A percentile compares a stretch with the other conserved stretches of the same genome.
These are phyloP conservation scores for Galemys pyrenaicus DNA, from an alignment of 2,113 vertebrate genomes.

Conservation along the genomic window DNA sequence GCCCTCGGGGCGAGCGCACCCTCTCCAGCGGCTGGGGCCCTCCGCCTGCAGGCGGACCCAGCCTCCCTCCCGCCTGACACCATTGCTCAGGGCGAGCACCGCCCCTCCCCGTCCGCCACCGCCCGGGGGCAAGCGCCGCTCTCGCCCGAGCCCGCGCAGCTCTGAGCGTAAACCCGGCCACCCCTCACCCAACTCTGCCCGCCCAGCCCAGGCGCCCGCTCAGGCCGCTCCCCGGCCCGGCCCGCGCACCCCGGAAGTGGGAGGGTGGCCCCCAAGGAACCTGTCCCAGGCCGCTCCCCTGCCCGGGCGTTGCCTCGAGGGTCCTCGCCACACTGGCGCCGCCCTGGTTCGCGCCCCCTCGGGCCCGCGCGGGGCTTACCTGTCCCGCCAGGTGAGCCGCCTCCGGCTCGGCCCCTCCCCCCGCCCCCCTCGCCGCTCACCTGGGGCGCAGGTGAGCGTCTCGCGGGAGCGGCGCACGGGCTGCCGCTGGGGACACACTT, in stretches of 20 bases:
- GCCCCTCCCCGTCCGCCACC: not conserved
- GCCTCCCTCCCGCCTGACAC: not conserved
- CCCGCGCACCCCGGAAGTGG: conserved; percentile 77
- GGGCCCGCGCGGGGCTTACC: conserved; percentile 80
- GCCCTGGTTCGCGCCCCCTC: conserved; percentile 25
- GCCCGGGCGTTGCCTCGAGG: not conserved
- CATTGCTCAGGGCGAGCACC: not conserved
- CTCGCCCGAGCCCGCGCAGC: not conserved
- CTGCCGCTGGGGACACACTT: conserved; percentile 81
- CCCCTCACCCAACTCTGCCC: not conserved
- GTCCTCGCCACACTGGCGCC: not conserved
- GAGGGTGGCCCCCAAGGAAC: conserved; percentile 20
- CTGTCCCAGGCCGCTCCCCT: not conserved
- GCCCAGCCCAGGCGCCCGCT: conserved; percentile 14
- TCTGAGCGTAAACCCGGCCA: not conserved
- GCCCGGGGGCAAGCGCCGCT: not conserved
- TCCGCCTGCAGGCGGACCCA: not conserved
- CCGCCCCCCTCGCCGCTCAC: conserved; percentile 80
- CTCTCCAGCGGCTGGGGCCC: conserved; percentile 32
- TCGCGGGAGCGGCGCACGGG: conserved; percentile 84
- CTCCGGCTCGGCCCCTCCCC: conserved; percentile 74
- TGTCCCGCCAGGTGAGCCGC: conserved; percentile 82
- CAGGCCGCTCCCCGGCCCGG: conserved; percentile 15
- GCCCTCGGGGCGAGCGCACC: conserved; percentile 30
- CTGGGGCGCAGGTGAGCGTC: conserved; percentile 83